Base-by-base conservation (phyloP, 1,140 invertebrate species). In the Conopomorpha cramerella region DNA sequence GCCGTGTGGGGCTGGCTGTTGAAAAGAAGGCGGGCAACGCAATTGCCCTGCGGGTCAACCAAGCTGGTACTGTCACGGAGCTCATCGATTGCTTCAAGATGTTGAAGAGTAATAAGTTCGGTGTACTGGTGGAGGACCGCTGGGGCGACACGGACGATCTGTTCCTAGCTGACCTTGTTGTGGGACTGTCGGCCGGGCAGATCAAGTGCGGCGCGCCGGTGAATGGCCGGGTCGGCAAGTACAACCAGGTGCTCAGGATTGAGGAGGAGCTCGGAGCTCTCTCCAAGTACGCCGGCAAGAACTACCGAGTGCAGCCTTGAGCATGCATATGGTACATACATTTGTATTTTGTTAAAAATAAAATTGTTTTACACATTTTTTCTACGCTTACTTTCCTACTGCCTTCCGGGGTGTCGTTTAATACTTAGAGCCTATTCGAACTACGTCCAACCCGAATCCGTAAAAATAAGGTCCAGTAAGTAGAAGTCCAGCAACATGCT, bases 141-240 rank as follows among this genome's bases (percentile, higher is more conserved):
- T 66, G 61, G 62, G 96, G 96, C 38, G 97, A 99, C 72, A 99
- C 97, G 32, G 96, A 99, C 72, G 97, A 99, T 62, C 89, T 95
- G 1, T 97, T 97, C 74, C 94, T 99, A 60, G 95, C 95, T 51
- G 96, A 99, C 64, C 77, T 99, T 38, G 96, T 97, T n/a, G 96
- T 98, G 36, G 96, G 96, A 38, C 79, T 98, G 8, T 91, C 92
- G 23, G 97, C 95, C 36, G 96, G 96, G 32, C 96, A 98, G 82
- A 93, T 99, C 43, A 99, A 99, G 67, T 98, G 95, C 41, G 96
- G 96, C 19, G 96, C 95, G 26, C 96, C 96, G 7, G 97, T 93
- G 62, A 88, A 96, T 43, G 96, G 99, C 74, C 86, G 96, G 65
- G 78, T 97, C 40, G 92, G 94, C 27, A 99, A 99, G 62, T 99